Conservation (phyloP, 2,888 invertebrate species). For the Chrysomela aeneicollis region DNA sequence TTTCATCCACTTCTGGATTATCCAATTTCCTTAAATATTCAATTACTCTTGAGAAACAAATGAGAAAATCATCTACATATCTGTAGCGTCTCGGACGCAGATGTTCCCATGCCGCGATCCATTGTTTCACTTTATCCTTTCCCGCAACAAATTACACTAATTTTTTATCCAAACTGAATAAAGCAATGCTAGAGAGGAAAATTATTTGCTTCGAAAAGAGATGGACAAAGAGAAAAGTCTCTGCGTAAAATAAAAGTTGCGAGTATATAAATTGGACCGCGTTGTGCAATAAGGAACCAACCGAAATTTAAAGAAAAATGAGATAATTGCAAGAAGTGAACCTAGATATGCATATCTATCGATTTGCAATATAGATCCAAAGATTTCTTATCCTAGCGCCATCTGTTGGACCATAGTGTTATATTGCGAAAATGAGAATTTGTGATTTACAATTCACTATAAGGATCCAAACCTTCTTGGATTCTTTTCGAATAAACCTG, state of each 20-base stretch:
- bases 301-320: too few species aligned
- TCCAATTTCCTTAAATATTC: not conserved
- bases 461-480: too few species aligned
- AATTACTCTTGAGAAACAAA: not conserved
- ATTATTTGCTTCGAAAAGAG: not conserved
- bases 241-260: not conserved
- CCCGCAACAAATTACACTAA: constrained; percentile 46
- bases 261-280: too few species aligned
- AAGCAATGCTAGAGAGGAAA: constrained; percentile 8
- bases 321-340: too few species aligned
- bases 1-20: constrained; percentile 1
- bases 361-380: too few species aligned
- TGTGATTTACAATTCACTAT: too few species aligned
- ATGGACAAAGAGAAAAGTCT: constrained; percentile 2
- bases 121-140: constrained; percentile 41
- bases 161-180: constrained; percentile 43
- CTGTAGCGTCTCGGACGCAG: constrained; percentile 10
- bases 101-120: constrained; percentile 14
- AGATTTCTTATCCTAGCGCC: too few species aligned
- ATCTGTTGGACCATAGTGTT: too few species aligned
- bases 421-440: too few species aligned
- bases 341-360: too few species aligned
- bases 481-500: too few species aligned
- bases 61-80: constrained; percentile 18
- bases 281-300: too few species aligned